These are phyloP conservation scores for Forbesichthys agassizii DNA, from an alignment of 2,113 vertebrate species.

Conservation along the genomic window DNA sequence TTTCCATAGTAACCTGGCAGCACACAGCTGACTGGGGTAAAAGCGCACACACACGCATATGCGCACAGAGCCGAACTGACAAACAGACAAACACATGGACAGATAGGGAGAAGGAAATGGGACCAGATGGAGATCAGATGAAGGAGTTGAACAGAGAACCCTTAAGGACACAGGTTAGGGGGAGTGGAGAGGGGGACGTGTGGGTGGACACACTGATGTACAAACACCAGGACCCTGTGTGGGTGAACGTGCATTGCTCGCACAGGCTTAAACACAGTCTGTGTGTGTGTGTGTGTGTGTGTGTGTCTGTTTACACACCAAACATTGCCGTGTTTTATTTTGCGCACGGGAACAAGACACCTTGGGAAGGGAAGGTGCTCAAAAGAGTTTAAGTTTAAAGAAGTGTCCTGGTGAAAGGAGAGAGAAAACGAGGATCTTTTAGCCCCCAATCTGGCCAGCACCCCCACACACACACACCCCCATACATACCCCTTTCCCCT, in stretches of 20 bases:
- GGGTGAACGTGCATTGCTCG: slow-evolving; percentile 27
- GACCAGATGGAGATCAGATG: neutral
- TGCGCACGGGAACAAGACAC: slow-evolving; percentile 56
- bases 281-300: slow-evolving; percentile 24
- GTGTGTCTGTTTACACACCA: slow-evolving; percentile 31
- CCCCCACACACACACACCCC: slow-evolving; percentile 11
- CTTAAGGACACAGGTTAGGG: neutral
- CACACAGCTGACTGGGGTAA: slow-evolving; percentile 72
- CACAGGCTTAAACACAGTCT: slow-evolving; percentile 31
- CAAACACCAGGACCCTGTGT: neutral
- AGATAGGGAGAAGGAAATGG: slow-evolving; percentile 7
- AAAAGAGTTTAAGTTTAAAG: slow-evolving; percentile 5
- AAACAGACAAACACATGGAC: slow-evolving; percentile 14
- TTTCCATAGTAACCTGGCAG: slow-evolving; percentile 77
- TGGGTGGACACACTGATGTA: slow-evolving; percentile 42
- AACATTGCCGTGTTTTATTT: slow-evolving; percentile 47
- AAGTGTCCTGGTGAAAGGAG: slow-evolving; percentile 55
- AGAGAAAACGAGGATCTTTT: slow-evolving; percentile 49
- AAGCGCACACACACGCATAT: slow-evolving; percentile 60
- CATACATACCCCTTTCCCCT: slow-evolving; percentile 31
- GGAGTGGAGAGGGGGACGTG: slow-evolving; percentile 30
- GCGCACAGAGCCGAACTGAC: neutral
- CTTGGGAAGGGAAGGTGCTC: slow-evolving; percentile 46
- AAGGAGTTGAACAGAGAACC: neutral
- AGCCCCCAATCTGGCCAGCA: slow-evolving; percentile 23